A percentile compares a stretch with the other conserved stretches of the same genome.
These are phyloP conservation scores for Entomobrya multifasciata DNA, from an alignment of 2,888 invertebrate species.

Conservation along the genomic window DNA sequence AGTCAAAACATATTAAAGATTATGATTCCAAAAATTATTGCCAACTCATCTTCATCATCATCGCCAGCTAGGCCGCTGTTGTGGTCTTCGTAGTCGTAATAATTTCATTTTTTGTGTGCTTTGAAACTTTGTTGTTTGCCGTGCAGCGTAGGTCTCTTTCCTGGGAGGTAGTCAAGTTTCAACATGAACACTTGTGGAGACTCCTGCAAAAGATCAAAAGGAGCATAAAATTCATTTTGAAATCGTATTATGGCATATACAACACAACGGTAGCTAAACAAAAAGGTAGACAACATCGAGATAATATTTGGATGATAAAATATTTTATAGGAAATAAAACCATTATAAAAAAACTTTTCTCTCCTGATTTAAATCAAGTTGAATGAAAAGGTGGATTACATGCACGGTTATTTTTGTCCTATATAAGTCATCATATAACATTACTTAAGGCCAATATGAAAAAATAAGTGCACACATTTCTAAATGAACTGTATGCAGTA, in stretches of 20 bases:
- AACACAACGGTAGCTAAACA: conserved; percentile 38
- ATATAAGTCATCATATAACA: too few relatives aligned
- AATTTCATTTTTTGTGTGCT: conserved; percentile 10
- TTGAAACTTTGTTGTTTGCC: conserved; percentile 35
- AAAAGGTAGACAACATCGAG: background rate
- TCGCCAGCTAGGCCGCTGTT: background rate
- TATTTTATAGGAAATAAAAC: conserved; percentile 30
- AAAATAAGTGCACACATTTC: too few relatives aligned
- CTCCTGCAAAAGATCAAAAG: conserved; percentile 50
- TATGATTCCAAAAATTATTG: conserved; percentile 58
- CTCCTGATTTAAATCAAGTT: background rate
- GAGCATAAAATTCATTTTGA: conserved; percentile 31
- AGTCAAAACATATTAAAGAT: conserved; percentile 42
- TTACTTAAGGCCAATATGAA: too few relatives aligned
- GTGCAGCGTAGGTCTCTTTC: conserved; percentile 14
- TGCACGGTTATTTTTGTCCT: too few relatives aligned
- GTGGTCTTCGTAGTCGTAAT: background rate
- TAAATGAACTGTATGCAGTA: background rate
- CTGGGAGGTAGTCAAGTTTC: conserved; percentile 28
- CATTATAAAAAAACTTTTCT: too few relatives aligned
- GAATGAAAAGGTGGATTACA: too few relatives aligned
- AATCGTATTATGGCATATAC: conserved; percentile 24
- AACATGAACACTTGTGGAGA: conserved; percentile 55
- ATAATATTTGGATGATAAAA: background rate
- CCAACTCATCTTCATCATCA: conserved; percentile 32